Base-by-base conservation (phyloP, 1,140 invertebrate genomes). In the Carposina sasakii region DNA sequence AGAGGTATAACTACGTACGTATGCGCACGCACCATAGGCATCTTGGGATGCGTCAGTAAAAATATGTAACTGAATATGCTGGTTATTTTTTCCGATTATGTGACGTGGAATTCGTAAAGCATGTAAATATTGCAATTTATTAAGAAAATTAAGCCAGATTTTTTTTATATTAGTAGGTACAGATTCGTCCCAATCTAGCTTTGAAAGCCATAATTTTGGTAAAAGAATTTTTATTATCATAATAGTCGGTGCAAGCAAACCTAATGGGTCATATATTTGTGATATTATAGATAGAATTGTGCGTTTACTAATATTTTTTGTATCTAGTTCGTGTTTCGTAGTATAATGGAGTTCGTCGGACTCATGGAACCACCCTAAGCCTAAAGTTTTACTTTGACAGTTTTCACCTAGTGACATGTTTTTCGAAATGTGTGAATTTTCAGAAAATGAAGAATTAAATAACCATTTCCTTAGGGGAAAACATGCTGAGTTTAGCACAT, bases 1-100 rank as follows among this genome's bases (percentile, higher is more conserved):
- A n/a, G n/a, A n/a, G 5, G 33, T 15, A 20, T 13, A 21, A 22
- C 21, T 20, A 6, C 43, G 19, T 23, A 51, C 15, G 31, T 51
- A 53, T 5, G 39, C 20, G 17, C 13, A 39, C 3, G 45, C 51
- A 2, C 51, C 51, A 33, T 49, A 51, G 16, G 45, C 51, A 2
- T 3, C 6, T 28, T 48, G 17, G 5, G 51, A 53, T 28, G 51
- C 46, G 31, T 53, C 51, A 10, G 20, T 17, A 31, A 53, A 53
- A 13, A 45, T 47, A 26, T 53, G 51, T 8, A 53, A 10, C 28
- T 53, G 45, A 12, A 33, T 48, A 34, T n/a, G n/a, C 3, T n/a
- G 15, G 40, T 34, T 40, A 3, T 37, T 2, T 22, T n/a, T 10
- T n/a, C 26, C n/a, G 20, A 15, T 15, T 24, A 42, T 15, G 19